Base-by-base conservation (phyloP, 2,888 invertebrate genomes). In the Eupeodes luniger region DNA sequence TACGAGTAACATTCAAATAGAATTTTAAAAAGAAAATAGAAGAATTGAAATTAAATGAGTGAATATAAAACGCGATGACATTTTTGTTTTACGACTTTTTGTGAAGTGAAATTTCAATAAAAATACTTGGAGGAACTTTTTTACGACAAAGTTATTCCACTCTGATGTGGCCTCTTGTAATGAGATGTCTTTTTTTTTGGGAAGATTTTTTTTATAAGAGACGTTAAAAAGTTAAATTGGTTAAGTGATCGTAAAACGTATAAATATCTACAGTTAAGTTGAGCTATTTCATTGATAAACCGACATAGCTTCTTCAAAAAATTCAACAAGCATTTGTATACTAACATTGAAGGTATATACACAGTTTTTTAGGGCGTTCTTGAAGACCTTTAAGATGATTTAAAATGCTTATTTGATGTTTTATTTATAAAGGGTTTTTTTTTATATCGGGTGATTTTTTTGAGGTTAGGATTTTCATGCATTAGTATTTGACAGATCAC, bases 181-280 rank as follows among this genome's bases (percentile, higher is more conserved):
- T 27, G 27, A 27, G 27, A 27, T 27, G 27, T 27, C 27, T 2
- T 19, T 19, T 19, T 19, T 19, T 19, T 19, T 1, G 3, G 27
- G 27, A 27, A 27, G 27, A 27, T 27, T 27, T 2, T 27, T 27
- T 27, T 27, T 27, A 27, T 27, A 27, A 27, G 27, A 27, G 27
- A 44, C 16, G 55, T 72, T 47, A 55, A 40, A 36, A 40, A 40
- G 40, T 3, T 40, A 40, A 40, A 40, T 40, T 40, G 40, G 5
- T 51, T 57, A 57, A 59, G 72, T 47, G 72, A 57, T 72, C 57
- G 47, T 72, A 27, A 72, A 72, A 47, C 12, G n/a, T 69, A 19
- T 19, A 19, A 1, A 14, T 27, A 27, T 3, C 57, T 40, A 44
- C 16, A 70, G 55, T 44, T 57, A 36, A 55, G 53, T 2, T 40